Evolutionary conservation across 2,888 invertebrate species (phyloP).

Genomic region (Nudaria mundana): DNA sequence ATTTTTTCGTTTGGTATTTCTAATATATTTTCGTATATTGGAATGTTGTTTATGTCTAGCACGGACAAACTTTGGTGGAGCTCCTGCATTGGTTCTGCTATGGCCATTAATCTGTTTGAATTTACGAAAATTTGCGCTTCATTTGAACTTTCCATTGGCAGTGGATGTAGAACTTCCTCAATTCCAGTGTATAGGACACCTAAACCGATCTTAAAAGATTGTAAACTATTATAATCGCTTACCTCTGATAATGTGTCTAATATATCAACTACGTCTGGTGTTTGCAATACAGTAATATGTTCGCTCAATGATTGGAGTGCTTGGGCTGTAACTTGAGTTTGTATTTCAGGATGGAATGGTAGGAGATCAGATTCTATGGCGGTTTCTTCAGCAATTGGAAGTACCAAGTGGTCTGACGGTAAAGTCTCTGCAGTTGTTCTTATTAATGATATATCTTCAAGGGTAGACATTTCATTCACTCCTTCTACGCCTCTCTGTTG

Average conservation of each 20-base stretch:
- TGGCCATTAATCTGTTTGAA: constrained; percentile 48
- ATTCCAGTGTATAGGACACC: constrained; percentile 54
- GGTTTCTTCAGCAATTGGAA: constrained; percentile 50
- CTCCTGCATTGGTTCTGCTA: constrained; percentile 66
- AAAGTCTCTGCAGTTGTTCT: constrained; percentile 78
- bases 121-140: constrained; percentile 41
- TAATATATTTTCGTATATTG: constrained; percentile 62
- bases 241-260: constrained; percentile 61
- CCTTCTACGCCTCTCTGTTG: constrained; percentile 73
- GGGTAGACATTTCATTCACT: constrained; percentile 76
- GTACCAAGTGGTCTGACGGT: constrained; percentile 53
- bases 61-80: constrained; percentile 59
- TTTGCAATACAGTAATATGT: constrained; percentile 55
- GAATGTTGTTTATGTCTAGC: constrained; percentile 62
- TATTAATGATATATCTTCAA: constrained; percentile 80
- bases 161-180: constrained; percentile 61
- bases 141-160: constrained; percentile 53
- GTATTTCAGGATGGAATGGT: constrained; percentile 33
- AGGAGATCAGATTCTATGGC: constrained; percentile 37
- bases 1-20: constrained; percentile 57
- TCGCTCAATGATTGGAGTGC: constrained; percentile 59
- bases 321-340: constrained; percentile 51
- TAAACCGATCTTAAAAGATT: constrained; percentile 51
- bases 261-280: constrained; percentile 56
- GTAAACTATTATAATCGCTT: constrained; percentile 58